Evolutionary conservation across 2,113 vertebrate species (phyloP), one percentile per base, ranked within the genome.

Genomic region (Crotalus tigris): DNA sequence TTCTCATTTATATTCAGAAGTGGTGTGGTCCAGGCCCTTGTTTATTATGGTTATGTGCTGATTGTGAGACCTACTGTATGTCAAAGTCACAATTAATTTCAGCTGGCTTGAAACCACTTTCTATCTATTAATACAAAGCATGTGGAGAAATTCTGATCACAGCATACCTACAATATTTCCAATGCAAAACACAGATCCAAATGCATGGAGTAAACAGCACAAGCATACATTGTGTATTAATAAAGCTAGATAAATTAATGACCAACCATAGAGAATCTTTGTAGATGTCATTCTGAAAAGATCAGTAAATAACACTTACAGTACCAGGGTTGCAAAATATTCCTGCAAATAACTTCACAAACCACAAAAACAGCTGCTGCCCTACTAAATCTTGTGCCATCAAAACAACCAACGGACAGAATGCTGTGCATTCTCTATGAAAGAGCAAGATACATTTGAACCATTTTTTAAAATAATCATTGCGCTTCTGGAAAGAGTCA

Each of bases 311-410:
- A 93, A 89, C 90, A 12, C 53, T 95, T 26, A 89, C 54, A 11
- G 53, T 51, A 91, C 61, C 13, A 23, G 75, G 90, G 21, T 90
- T 92, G 54, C 85, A 61, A 87, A 92, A 87, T n/a, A 94, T 88
- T 88, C 89, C 17, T 13, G 15, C 61, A 91, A 94, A 92, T 87
- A 64, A 93, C 29, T 94, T 95, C 44, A 94, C 54, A 94, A 96
- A 33, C 5, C 4, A 26, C 44, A 29, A 44, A 51, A 17, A n/a
- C 33, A 95, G 64, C 44, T 94, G 54, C 87, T 94, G 91, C 91
- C 87, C 3, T 93, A 24, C 61, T 94, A 94, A 91, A 94, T 87
- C 64, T 4, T 75, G 33, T 55, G 33, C 64, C 87, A 88, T 92
- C 75, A 69, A 93, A 55, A 92, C 85, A 44, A 33, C 59, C 90